Base-by-base conservation (phyloP, 2,888 invertebrate species). In the Craniophora ligustri region DNA sequence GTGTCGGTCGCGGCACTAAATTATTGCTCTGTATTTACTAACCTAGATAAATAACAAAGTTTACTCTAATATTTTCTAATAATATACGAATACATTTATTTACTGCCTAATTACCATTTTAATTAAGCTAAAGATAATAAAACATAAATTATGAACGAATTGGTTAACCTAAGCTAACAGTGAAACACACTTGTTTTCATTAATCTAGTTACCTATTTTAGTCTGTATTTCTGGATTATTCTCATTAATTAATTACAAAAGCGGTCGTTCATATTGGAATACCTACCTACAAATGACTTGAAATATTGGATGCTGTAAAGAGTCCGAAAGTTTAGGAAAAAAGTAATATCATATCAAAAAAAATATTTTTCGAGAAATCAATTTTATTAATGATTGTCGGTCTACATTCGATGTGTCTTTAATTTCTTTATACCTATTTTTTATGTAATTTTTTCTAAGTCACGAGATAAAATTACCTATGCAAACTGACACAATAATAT, bases 21-120 rank as follows among this genome's bases (percentile, higher is more conserved):
- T 56, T 65, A 53, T 67, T 68, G 51, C 49, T 49, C 45, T 57
- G 39, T 36, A 36, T 49, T 45, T 36, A 54, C 39, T 32, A 61
- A 49, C 54, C 46, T 54, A 46, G 19, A 19, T 62, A 55, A 54
- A 57, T 57, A 57, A 46, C 38, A 26, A n/a, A 36, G 11, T 36
- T 49, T 48, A 11, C 23, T 62, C 8, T 8, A 40, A 21, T 10
- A 23, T 21, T 31, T 18, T 16, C 15, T 62, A 42, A 54, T 65
- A n/a, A n/a, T n/a, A n/a, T n/a, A n/a, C n/a, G n/a, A n/a, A n/a
- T n/a, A n/a, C n/a, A n/a, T n/a, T n/a, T n/a, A n/a, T n/a, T n/a
- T n/a, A n/a, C 19, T 28, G 16, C 21, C 30, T 18, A 31, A 39
- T 58, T 14, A 32, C 31, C 39, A 41, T 50, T 46, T 45, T 26